A percentile compares a stretch with the other conserved stretches of the same genome.
Evolutionary conservation across 2,797 vertebrate genomes (phyloP).

Genomic region (Botia almorhae): DNA sequence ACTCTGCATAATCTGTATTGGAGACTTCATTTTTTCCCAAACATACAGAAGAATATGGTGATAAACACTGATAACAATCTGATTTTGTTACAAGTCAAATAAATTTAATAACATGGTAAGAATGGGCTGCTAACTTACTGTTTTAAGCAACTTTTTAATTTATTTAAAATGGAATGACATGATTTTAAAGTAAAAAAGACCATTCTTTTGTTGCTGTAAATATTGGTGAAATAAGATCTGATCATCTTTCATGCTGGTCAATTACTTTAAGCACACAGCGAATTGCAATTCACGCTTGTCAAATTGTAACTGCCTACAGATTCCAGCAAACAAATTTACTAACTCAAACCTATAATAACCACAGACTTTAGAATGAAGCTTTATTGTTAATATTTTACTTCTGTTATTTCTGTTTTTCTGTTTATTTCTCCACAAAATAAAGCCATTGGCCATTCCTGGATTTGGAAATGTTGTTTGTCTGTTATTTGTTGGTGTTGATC

Average conservation of each 20-base stretch:
- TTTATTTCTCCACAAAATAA: conserved; percentile 20
- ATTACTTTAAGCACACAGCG: background rate
- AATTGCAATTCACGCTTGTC: background rate
- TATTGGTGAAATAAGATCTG: background rate
- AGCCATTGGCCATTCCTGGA: background rate
- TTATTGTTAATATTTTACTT: background rate
- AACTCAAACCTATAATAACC: background rate
- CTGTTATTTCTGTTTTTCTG: background rate
- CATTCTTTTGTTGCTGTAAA: background rate
- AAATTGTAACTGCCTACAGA: background rate
- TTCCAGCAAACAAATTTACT: background rate
- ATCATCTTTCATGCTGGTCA: background rate
- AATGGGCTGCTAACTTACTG: background rate
- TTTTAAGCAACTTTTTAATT: background rate
- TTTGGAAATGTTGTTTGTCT: background rate
- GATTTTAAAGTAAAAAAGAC: background rate
- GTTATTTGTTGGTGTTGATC: background rate
- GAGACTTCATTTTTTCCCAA: background rate
- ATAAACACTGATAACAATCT: background rate
- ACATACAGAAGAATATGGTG: background rate
- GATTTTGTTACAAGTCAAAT: background rate
- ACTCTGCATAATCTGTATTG: background rate
- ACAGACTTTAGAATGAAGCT: background rate
- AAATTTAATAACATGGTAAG: background rate
- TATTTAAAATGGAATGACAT: background rate